These are phyloP conservation scores for Hypocryptadius cinnamomeus DNA, from an alignment of 2,113 vertebrate species.

Conservation along the genomic window DNA sequence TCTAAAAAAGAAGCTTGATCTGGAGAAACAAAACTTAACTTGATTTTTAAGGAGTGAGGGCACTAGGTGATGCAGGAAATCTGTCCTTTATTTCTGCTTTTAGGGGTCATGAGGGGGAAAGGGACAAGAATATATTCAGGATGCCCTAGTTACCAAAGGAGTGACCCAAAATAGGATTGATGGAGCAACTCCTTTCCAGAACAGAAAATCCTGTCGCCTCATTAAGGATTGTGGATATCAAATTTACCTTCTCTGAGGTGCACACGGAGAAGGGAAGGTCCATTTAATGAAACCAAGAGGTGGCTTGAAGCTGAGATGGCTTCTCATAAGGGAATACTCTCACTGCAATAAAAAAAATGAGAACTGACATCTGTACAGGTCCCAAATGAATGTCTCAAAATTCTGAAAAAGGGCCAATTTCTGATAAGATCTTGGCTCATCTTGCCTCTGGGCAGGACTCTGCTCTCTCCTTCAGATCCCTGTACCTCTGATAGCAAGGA, in stretches of 20 bases:
- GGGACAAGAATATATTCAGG: neutral
- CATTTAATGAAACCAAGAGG: neutral
- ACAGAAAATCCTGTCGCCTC: neutral
- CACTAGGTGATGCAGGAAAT: neutral
- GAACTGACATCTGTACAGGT: neutral
- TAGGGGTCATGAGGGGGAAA: neutral
- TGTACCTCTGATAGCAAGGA: neutral
- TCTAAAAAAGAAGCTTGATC: neutral
- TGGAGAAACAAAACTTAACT: neutral
- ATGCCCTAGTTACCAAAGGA: neutral
- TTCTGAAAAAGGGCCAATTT: neutral
- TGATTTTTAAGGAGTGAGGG: neutral
- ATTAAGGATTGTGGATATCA: neutral
- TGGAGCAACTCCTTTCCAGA: neutral
- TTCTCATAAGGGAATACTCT: neutral
- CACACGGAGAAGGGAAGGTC: neutral
- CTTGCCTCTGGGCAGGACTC: neutral
- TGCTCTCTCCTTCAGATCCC: accelerated
- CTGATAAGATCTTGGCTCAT: neutral
- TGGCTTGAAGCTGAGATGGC: neutral
- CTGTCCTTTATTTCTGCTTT: neutral
- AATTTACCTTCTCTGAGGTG: neutral
- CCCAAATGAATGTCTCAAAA: neutral
- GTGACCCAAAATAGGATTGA: neutral
- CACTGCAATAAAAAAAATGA: neutral